A percentile compares a stretch with the other conserved stretches of the same genome.
These are phyloP conservation scores for Plotosus lineatus DNA, from an alignment of 2,113 vertebrate species.

Conservation along the genomic window DNA sequence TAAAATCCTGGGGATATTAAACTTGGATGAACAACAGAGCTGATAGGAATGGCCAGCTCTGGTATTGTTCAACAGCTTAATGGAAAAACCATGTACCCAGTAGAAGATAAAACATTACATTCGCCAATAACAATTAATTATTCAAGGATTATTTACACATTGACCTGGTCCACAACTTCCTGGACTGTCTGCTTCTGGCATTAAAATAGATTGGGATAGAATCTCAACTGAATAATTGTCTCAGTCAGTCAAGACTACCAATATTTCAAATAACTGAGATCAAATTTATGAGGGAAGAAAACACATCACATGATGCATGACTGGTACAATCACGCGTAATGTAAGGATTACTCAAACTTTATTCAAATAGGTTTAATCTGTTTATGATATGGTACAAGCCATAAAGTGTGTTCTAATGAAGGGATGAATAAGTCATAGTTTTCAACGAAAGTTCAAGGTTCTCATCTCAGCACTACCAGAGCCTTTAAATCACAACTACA, in stretches of 20 bases:
- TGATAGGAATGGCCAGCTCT: conserved; percentile 30
- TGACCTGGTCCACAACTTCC: conserved; percentile 9
- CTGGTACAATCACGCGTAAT: background rate
- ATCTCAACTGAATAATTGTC: background rate
- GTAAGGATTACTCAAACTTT: no score
- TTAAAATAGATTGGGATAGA: background rate
- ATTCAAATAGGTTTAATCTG: background rate
- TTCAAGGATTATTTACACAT: conserved; percentile 25
- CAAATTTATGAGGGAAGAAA: background rate
- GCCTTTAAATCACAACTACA: background rate
- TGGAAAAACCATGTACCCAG: conserved; percentile 48
- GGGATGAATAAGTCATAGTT: background rate
- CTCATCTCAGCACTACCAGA: background rate
- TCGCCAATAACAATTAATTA: conserved; percentile 47
- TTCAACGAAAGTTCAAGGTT: background rate
- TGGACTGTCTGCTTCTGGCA: background rate
- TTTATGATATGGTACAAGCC: background rate
- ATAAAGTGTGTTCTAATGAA: background rate
- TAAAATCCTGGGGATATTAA: conserved; percentile 56
- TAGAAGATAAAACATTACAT: conserved; percentile 50
- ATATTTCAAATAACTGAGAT: background rate
- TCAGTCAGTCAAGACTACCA: background rate
- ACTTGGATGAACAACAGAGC: conserved; percentile 49
- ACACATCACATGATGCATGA: background rate
- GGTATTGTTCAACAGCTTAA: conserved; percentile 52